Base-by-base conservation (phyloP, 2,797 vertebrate genomes). In the Labroides dimidiatus region DNA sequence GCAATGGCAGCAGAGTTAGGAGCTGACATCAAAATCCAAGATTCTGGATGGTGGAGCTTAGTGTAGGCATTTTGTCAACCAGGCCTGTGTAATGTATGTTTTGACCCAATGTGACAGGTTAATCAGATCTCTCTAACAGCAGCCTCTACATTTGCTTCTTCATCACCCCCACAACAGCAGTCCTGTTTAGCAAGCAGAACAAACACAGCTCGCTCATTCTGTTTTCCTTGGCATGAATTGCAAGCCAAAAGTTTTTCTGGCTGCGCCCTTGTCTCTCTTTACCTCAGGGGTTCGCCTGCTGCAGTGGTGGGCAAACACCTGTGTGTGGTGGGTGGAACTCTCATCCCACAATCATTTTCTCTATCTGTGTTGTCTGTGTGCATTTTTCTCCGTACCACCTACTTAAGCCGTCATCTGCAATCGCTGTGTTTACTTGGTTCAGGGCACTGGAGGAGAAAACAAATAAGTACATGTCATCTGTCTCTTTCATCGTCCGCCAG, bases 401-500 rank as follows among this genome's bases (percentile, higher is more conserved):
- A 77, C 62, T 79, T 84, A 85, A 75, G 36, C 66, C 68, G 33
- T 78, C 78, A 69, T 67, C 56, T 24, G 54, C 76, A 67, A 68
- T 81, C 8, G 8, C 66, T 64, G 69, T 89, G 81, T 91, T 92
- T 93, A 88, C 87, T 88, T 14, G 62, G 70, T 88, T 81, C 72
- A 44, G 69, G 62, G 77, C 56, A 66, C 71, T 80, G 20, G 52
- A 84, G 82, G 77, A 89, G 80, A 91, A 90, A 91, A 91, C 89
- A 92, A 91, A 89, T 91, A 93, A 82, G 87, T 75, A 84, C 88
- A 87, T 84, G 83, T 90, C 88, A 87, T 90, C 82, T 77, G 82
- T 89, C 86, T 89, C 91, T 93, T 93, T 94, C 90, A 94, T 94
- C 83, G 54, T 59, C 14, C 69, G 65, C 72, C 85, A 81, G 87